Conservation (phyloP, 64 coral and sea anemone species). For the Hydrozoanthus tunicans region DNA sequence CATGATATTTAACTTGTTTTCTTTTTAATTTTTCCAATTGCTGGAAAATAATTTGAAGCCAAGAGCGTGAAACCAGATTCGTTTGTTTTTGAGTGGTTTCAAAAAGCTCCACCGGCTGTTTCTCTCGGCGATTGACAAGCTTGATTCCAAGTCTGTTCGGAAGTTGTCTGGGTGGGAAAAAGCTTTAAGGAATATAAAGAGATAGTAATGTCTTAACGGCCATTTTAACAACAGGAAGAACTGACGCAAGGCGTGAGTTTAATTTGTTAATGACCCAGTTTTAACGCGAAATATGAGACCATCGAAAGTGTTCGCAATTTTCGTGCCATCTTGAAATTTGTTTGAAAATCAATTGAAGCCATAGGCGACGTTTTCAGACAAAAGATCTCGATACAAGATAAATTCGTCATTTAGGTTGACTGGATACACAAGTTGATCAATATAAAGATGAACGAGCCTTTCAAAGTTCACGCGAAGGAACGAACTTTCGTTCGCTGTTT, state of each 20-base stretch:
- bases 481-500: not conserved
- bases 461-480: not conserved
- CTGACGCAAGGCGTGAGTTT: conserved; percentile 24
- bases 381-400: conserved; percentile 30
- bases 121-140: not conserved
- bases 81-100: not conserved
- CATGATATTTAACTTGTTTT: not conserved
- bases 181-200: conserved; percentile 1
- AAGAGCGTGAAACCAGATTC: not conserved
- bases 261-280: not conserved
- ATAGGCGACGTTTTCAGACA: conserved; percentile 28
- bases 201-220: not conserved
- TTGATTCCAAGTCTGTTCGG: conserved; percentile 21
- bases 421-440: not conserved
- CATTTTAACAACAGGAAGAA: conserved; percentile 37
- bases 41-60: too few relatives aligned
- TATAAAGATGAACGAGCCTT: not conserved
- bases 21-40: too few relatives aligned
- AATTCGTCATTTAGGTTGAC: not conserved
- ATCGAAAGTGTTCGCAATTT: not conserved
- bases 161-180: not conserved
- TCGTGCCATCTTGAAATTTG: conserved; percentile 25
- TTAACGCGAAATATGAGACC: conserved; percentile 32
- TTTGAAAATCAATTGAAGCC: conserved; percentile 9
- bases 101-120: conserved; percentile 1